A percentile compares a stretch with the other conserved stretches of the same genome.
phyloP scores from a whole-genome alignment of 2,797 vertebrate genomes.

The Sebastes iracundus region DNA sequence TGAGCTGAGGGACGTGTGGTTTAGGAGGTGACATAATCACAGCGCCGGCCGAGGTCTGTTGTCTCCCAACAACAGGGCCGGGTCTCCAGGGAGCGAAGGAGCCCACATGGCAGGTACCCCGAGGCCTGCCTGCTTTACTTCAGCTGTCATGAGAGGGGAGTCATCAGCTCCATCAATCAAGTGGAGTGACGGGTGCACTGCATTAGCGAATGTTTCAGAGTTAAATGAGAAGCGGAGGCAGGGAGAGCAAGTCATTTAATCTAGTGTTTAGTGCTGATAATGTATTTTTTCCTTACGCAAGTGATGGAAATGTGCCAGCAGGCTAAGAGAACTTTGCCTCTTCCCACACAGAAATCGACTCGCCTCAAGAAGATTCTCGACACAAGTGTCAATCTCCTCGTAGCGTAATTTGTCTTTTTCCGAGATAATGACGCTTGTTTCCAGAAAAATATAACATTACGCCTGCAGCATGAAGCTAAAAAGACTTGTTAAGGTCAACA shows the following conservation, averaged over 20 bases:
- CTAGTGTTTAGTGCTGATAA: conserved; percentile 40
- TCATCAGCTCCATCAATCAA: conserved; percentile 63
- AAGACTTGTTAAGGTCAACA: background rate
- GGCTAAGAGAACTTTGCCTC: conserved; percentile 9
- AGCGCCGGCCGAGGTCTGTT: conserved; percentile 17
- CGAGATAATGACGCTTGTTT: conserved; percentile 15
- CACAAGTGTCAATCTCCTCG: background rate
- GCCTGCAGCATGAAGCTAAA: background rate
- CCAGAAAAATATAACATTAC: conserved; percentile 19
- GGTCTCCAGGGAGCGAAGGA: background rate
- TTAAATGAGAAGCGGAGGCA: conserved; percentile 40
- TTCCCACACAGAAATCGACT: conserved; percentile 7
- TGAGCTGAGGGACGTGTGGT: conserved; percentile 26
- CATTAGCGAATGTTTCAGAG: conserved; percentile 53
- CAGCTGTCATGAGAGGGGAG: conserved; percentile 45
- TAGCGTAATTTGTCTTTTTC: conserved; percentile 7
- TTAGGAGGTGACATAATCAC: conserved; percentile 37
- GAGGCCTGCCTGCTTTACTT: conserved; percentile 30
- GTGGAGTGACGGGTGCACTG: conserved; percentile 37
- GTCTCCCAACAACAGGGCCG: conserved; percentile 10
- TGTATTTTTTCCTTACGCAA: conserved; percentile 30
- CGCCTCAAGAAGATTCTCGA: background rate
- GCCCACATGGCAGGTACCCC: conserved; percentile 17
- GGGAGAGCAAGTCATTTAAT: conserved; percentile 28
- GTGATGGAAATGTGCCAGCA: conserved; percentile 19